Evolutionary conservation across 2,113 vertebrate species (phyloP).

Genomic region (Procavia capensis): DNA sequence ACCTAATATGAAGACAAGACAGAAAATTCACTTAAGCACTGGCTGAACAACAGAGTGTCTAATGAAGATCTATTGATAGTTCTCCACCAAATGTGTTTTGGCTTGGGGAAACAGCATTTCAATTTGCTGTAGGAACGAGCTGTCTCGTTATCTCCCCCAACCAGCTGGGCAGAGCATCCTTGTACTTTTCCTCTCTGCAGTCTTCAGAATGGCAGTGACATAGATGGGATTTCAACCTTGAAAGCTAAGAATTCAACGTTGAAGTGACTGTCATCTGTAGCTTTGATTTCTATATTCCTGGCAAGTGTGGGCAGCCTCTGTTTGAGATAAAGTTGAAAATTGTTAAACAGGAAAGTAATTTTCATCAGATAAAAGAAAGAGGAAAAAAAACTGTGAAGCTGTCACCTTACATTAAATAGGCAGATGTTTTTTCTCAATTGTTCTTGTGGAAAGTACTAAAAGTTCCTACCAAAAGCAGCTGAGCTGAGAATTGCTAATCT

Average conservation of each 20-base stretch:
- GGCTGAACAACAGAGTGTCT: constrained; percentile 6
- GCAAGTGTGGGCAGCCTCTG: constrained; percentile 45
- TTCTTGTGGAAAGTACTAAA: constrained; percentile 16
- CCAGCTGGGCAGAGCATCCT: background rate
- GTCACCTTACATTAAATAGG: background rate
- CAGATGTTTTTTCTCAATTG: background rate
- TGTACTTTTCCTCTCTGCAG: background rate
- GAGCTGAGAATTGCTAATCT: constrained; percentile 25
- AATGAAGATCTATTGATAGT: constrained; percentile 20
- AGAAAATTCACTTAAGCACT: background rate
- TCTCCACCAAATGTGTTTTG: constrained; percentile 6
- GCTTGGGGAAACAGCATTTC: background rate
- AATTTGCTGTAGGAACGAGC: background rate
- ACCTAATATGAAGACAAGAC: background rate
- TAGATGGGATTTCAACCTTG: constrained; percentile 37
- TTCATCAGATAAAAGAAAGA: constrained; percentile 14
- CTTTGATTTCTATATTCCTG: background rate
- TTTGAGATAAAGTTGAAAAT: constrained; percentile 50
- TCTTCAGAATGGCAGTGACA: background rate
- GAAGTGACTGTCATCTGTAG: background rate
- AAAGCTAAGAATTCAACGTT: constrained; percentile 48
- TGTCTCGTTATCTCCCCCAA: constrained; percentile 22
- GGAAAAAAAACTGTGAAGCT: background rate
- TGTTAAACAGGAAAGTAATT: constrained; percentile 57
- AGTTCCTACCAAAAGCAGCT: background rate